Conservation (phyloP, 2,888 invertebrate genomes). For the Polymixis lichenea region DNA sequence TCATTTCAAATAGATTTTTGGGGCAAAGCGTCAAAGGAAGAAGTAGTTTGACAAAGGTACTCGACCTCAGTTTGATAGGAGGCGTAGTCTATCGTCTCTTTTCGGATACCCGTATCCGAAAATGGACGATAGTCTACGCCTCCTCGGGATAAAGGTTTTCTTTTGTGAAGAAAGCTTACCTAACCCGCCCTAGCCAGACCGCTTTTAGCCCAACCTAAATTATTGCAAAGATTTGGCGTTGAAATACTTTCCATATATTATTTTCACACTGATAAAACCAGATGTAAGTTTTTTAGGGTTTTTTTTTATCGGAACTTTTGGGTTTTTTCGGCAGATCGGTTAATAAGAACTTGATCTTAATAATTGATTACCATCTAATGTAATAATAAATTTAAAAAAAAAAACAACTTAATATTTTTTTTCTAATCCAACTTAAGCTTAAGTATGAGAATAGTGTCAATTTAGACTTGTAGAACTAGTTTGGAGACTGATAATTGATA, state of each 20-base stretch:
- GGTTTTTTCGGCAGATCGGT: neutral
- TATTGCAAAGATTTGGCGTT: neutral
- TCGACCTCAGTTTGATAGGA: neutral
- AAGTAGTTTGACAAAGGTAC: slow-evolving; percentile 22
- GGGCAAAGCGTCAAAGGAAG: neutral
- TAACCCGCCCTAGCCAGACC: neutral
- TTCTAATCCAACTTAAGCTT: too few relatives aligned
- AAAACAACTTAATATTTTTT: too few relatives aligned
- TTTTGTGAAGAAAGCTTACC: slow-evolving; percentile 3
- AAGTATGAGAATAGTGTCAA: neutral
- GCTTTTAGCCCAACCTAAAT: neutral
- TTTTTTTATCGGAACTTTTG: too few relatives aligned
- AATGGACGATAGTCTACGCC: neutral
- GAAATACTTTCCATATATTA: neutral
- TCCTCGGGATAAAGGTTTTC: slow-evolving; percentile 2
- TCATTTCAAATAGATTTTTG: neutral
- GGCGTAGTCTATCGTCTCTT: slow-evolving; percentile 5
- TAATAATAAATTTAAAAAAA: neutral
- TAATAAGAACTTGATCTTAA: neutral
- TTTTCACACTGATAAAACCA: neutral
- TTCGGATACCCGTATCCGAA: slow-evolving; percentile 8
- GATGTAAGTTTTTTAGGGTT: neutral
- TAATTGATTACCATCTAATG: neutral
- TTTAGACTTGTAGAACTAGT: neutral
- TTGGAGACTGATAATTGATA: neutral